Conservation (phyloP, 2,888 invertebrate genomes). For the Hermaeophaga mercurialis region DNA sequence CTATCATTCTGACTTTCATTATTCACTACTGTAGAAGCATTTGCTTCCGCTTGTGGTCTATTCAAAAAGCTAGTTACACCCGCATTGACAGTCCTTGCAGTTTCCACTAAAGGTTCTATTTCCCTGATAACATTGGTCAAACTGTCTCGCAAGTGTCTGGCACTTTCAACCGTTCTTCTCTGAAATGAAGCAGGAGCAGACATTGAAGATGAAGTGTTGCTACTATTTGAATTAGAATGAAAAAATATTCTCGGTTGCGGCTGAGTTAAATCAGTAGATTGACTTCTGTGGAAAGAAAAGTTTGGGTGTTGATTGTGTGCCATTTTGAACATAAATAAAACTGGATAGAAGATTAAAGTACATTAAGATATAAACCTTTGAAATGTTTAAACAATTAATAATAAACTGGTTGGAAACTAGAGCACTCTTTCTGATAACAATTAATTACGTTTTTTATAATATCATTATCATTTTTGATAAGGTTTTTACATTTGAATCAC, state of each 20-base stretch:
- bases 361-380: background rate
- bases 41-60: conserved; percentile 42
- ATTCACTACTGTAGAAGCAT: conserved; percentile 27
- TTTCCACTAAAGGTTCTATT: conserved; percentile 69
- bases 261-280: conserved; percentile 42
- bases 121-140: conserved; percentile 61
- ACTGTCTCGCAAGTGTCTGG: conserved; percentile 52
- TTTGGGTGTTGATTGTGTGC: conserved; percentile 26
- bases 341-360: background rate
- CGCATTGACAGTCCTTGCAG: conserved; percentile 59
- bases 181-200: conserved; percentile 41
- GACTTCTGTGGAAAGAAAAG: conserved; percentile 40
- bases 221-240: conserved; percentile 36
- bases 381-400: too few relatives aligned
- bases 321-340: conserved; percentile 17
- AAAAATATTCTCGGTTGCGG: conserved; percentile 36
- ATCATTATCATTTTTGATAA: too few relatives aligned
- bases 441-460: background rate
- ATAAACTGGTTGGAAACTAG: too few relatives aligned
- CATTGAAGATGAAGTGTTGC: conserved; percentile 36
- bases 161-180: conserved; percentile 52
- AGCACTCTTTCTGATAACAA: background rate
- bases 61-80: conserved; percentile 44
- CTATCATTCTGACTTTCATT: conserved; percentile 33
- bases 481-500: too few relatives aligned